These are phyloP conservation scores for Cybosia mesomella DNA, from an alignment of 2,888 invertebrate genomes.

Conservation along the genomic window DNA sequence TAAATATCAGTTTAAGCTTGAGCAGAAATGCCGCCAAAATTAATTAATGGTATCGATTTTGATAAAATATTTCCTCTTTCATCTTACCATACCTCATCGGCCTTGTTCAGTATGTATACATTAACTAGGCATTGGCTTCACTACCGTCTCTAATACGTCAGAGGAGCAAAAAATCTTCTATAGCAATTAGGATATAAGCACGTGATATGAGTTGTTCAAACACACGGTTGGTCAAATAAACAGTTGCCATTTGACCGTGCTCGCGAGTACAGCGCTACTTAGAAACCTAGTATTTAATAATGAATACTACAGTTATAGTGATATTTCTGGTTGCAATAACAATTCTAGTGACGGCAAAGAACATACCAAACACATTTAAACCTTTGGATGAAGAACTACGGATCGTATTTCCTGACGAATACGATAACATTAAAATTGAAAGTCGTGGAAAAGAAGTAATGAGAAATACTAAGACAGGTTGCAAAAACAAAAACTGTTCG, in stretches of 20 bases:
- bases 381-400: slow-evolving; percentile 10
- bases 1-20: not conserved
- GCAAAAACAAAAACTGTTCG: slow-evolving; percentile 4
- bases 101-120: not conserved
- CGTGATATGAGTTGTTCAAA: not conserved
- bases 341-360: not conserved
- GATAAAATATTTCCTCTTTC: not conserved
- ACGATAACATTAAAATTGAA: not conserved
- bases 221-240: not conserved
- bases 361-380: not conserved
- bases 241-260: not conserved
- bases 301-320: not conserved
- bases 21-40: not conserved
- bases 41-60: not conserved
- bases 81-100: not conserved
- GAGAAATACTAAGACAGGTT: not conserved
- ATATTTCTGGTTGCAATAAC: not conserved
- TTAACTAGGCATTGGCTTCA: not conserved
- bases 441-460: not conserved
- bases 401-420: slow-evolving; percentile 16
- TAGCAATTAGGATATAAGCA: not conserved
- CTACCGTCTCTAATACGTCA: not conserved
- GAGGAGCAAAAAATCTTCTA: not conserved
- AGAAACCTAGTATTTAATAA: not conserved
- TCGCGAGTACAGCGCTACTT: not conserved